Base-by-base conservation (phyloP, 1,140 invertebrate genomes). In the Neuroterus valhalla region DNA sequence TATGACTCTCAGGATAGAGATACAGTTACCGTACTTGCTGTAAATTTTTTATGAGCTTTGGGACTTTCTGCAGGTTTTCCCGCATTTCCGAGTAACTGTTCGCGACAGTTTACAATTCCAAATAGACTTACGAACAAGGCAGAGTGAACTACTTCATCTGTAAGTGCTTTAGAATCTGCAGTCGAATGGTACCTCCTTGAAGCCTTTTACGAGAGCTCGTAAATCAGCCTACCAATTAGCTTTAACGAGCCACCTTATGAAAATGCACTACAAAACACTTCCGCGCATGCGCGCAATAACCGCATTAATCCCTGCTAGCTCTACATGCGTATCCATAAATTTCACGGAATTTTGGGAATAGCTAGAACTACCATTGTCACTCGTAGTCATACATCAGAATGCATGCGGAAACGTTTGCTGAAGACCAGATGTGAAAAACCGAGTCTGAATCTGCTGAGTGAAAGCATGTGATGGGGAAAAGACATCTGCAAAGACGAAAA, bases 321-420 rank as follows among this genome's bases (percentile, higher is more conserved):
- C 2, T 3, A 3, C 3, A 38, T 8, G 5, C 31, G 31, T 8
- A 26, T 55, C 8, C 21, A 31, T 55, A 55, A 55, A 55, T 55
- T 31, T 55, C 2, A 19, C 23, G 23, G 15, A 10, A 17, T 70
- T 5, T 10, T 15, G 12, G 15, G 23, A 55, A 23, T 70, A 74
- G 76, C 50, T 81, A 55, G 72, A 68, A 80, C 78, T 80, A 78
- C 71, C 71, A 71, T 74, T 74, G 66, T 52, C 71, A 72, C 75
- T 75, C 72, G 76, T 77, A 78, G 69, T 78, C 77, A 82, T 83
- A 84, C 87, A 89, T 90, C 89, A 89, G 87, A 89, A 89, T 90
- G 88, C 88, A 89, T 88, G 88, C 86, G 83, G 86, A 89, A 85
- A 88, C 88, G 78, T 83, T 82, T 86, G 83, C 86, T 90, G 89